Evolutionary conservation across 2,888 invertebrate genomes (phyloP).

Genomic region (Archips xylosteana): DNA sequence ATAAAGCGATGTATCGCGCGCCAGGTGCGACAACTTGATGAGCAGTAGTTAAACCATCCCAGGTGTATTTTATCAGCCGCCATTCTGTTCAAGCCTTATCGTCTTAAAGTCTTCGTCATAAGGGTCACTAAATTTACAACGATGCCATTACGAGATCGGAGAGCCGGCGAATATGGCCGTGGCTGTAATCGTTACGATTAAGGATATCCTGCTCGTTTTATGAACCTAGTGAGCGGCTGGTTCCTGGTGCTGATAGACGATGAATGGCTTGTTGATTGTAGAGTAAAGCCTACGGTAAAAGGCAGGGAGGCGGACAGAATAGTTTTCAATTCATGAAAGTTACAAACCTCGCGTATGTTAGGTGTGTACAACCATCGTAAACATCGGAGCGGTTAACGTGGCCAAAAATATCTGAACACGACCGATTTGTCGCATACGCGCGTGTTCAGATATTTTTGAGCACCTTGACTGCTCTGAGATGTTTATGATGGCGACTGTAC

Average conservation of each 20-base stretch:
- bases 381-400: too few relatives aligned
- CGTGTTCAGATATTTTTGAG: too few relatives aligned
- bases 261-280: background rate
- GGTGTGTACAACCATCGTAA: too few relatives aligned
- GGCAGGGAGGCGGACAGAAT: background rate
- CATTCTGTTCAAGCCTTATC: slow-evolving; percentile 31
- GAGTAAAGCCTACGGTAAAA: background rate
- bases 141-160: slow-evolving; percentile 27
- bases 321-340: too few relatives aligned
- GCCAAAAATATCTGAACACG: too few relatives aligned
- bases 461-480: too few relatives aligned
- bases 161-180: slow-evolving; percentile 10
- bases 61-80: slow-evolving; percentile 39
- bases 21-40: slow-evolving; percentile 35
- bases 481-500: too few relatives aligned
- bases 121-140: slow-evolving; percentile 39
- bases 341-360: too few relatives aligned
- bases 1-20: slow-evolving; percentile 27
- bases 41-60: slow-evolving; percentile 36
- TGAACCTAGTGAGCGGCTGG: slow-evolving; percentile 10
- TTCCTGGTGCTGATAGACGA: background rate
- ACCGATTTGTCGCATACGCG: too few relatives aligned
- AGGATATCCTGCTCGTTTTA: slow-evolving; percentile 36
- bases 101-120: slow-evolving; percentile 25
- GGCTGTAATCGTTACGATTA: slow-evolving; percentile 34